A percentile compares a stretch with the other conserved stretches of the same genome.
phyloP scores from a whole-genome alignment of 2,797 vertebrate genomes.

The Malurus splendens region DNA sequence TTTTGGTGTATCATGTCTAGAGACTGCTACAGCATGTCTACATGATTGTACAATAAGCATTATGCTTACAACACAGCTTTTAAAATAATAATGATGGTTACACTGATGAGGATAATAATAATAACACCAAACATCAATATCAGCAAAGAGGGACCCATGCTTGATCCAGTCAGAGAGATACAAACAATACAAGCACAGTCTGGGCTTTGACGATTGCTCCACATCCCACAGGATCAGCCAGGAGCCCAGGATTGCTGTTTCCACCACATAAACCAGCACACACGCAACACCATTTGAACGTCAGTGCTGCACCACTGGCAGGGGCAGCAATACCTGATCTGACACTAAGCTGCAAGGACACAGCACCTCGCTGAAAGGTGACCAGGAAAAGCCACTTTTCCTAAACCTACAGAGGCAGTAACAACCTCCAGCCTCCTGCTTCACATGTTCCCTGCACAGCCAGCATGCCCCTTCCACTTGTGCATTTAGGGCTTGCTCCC shows the following conservation, averaged over 20 bases:
- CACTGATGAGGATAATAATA: not conserved
- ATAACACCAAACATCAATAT: not conserved
- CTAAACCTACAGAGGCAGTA: not conserved
- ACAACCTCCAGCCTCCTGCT: not conserved
- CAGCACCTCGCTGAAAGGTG: rapidly evolving
- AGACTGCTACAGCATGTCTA: not conserved
- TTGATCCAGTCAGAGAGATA: not conserved
- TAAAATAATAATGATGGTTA: not conserved
- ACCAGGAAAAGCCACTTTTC: not conserved
- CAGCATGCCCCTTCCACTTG: not conserved
- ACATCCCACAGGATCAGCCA: not conserved
- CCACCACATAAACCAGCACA: rapidly evolving
- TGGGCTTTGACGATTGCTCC: not conserved
- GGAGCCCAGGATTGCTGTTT: not conserved
- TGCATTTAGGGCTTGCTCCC: not conserved
- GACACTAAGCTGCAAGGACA: not conserved
- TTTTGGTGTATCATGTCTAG: not conserved
- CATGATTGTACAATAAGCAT: not conserved
- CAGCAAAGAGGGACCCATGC: not conserved
- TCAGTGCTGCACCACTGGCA: rapidly evolving
- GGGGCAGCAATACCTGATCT: rapidly evolving
- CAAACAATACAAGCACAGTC: not conserved
- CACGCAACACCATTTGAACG: rapidly evolving
- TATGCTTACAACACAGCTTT: not conserved
- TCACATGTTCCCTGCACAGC: not conserved